These are phyloP conservation scores for Scaptomyza flava DNA, from an alignment of 2,888 invertebrate species.

Conservation along the genomic window DNA sequence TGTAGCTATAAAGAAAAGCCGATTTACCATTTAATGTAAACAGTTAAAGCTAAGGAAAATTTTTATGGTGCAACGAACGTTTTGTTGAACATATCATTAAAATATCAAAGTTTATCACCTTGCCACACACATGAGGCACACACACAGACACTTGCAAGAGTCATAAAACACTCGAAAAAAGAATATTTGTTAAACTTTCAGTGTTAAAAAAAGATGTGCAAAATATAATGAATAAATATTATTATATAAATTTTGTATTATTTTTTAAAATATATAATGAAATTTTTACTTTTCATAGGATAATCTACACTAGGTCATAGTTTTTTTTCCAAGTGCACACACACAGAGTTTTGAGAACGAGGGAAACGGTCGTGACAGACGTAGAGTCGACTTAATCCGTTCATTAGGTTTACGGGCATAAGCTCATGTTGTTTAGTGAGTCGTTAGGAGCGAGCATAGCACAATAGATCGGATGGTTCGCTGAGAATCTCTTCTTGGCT, in stretches of 20 bases:
- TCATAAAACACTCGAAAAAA: conserved; percentile 4
- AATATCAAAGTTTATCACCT: conserved; percentile 80
- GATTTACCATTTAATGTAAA: conserved; percentile 67
- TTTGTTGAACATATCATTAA: conserved; percentile 82
- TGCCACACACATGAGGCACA: conserved; percentile 66
- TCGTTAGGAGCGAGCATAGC: conserved; percentile 65
- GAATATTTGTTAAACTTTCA: background rate
- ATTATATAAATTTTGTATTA: too few species aligned
- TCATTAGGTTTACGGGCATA: conserved; percentile 79
- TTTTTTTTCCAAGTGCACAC: background rate
- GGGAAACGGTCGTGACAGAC: conserved; percentile 20
- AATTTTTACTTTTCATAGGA: too few species aligned
- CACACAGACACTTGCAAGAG: conserved; percentile 5
- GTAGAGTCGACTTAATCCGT: conserved; percentile 77
- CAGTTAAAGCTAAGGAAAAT: conserved; percentile 59
- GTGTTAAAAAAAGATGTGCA: background rate
- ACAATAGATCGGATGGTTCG: conserved; percentile 51
- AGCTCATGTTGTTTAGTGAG: conserved; percentile 74
- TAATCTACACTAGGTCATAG: background rate
- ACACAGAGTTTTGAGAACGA: background rate
- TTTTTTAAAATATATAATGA: too few species aligned
- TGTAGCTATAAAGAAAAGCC: conserved; percentile 65
- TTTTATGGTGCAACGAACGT: conserved; percentile 77
- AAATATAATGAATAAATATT: too few species aligned
- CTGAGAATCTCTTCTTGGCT: conserved; percentile 10